A percentile compares a stretch with the other conserved stretches of the same genome.
Evolutionary conservation across 2,113 vertebrate genomes (phyloP).

Genomic region (Xenotilapia caudafasciata): DNA sequence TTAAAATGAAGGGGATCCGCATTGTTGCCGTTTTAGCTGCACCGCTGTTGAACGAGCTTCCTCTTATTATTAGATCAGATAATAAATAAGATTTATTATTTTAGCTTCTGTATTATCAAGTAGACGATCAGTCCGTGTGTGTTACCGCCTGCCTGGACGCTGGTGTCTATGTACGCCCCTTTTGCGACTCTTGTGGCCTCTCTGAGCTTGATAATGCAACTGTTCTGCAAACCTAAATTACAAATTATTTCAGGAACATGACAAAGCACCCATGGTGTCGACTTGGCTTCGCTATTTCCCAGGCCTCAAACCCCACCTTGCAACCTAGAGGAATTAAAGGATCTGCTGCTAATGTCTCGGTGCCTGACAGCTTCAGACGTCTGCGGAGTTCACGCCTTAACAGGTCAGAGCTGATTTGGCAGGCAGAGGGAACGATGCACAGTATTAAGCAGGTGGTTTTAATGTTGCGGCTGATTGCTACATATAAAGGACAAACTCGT

Average conservation of each 20-base stretch:
- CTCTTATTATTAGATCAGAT: neutral
- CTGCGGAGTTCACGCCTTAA: neutral
- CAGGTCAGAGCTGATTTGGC: neutral
- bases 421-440: neutral
- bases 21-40: neutral
- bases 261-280: accelerated
- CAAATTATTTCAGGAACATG: neutral
- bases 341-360: neutral
- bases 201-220: neutral
- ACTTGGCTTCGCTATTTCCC: neutral
- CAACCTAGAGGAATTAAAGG: neutral
- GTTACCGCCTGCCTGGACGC: accelerated
- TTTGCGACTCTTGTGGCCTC: neutral
- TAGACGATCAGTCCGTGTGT: neutral
- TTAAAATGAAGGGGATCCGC: neutral
- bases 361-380: neutral
- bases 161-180: neutral
- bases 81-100: neutral
- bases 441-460: neutral
- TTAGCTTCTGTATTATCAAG: neutral
- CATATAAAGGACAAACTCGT: neutral
- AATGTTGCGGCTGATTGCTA: neutral
- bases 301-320: neutral
- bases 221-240: accelerated
- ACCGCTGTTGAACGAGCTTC: neutral